These are phyloP conservation scores for Cyclura pinguis DNA, from an alignment of 2,797 vertebrate genomes.

Conservation along the genomic window DNA sequence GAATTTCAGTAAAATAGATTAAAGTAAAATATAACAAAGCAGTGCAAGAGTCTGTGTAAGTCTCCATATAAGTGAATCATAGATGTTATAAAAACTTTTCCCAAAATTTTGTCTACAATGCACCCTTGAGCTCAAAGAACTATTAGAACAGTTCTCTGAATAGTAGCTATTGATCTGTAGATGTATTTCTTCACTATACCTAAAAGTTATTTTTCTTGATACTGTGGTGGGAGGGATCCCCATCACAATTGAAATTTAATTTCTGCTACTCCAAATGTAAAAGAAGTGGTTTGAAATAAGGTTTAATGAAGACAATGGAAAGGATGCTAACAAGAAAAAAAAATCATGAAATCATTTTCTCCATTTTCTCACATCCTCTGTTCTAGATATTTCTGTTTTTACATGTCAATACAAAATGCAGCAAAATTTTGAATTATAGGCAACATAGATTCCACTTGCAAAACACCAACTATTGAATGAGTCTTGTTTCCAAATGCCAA, in stretches of 20 bases:
- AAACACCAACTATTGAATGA: not conserved
- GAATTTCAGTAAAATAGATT: no score
- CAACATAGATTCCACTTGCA: not conserved
- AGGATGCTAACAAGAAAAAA: not conserved
- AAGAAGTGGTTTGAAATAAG: no score
- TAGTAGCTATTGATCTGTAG: no score
- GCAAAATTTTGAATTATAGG: not conserved
- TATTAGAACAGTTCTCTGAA: not conserved
- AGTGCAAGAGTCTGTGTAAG: no score
- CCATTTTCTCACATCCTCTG: not conserved
- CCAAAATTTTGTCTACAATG: no score
- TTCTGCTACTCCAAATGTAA: not conserved
- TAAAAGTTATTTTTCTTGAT: not conserved
- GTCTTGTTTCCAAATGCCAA: not conserved
- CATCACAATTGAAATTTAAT: no score
- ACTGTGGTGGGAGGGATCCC: no score
- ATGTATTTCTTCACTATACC: not conserved
- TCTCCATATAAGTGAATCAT: no score
- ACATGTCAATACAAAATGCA: not conserved
- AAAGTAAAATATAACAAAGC: no score
- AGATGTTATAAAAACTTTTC: no score
- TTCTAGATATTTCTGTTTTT: no score
- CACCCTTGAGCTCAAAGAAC: not conserved
- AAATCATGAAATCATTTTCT: not conserved
- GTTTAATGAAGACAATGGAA: not conserved